These are phyloP conservation scores for Heliothis peltigera DNA, from an alignment of 2,888 invertebrate genomes.

Conservation along the genomic window DNA sequence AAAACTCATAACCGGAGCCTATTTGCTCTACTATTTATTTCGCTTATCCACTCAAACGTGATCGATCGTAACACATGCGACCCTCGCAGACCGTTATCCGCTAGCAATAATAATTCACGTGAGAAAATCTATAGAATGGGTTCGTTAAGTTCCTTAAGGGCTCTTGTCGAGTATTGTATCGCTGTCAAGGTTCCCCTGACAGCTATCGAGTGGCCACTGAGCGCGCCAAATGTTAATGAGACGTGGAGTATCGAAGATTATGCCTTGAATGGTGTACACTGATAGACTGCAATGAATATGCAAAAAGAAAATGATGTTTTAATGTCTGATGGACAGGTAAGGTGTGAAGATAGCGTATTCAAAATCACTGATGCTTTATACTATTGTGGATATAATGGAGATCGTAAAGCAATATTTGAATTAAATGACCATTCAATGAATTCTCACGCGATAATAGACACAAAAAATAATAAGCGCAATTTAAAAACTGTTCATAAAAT, in stretches of 20 bases:
- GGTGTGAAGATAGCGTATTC: conserved; percentile 38
- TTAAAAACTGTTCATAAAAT: conserved; percentile 8
- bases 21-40: conserved; percentile 30
- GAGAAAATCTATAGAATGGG: conserved; percentile 87
- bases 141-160: conserved; percentile 87
- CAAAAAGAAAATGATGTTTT: conserved; percentile 57
- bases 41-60: conserved; percentile 39
- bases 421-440: neutral
- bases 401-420: conserved; percentile 7
- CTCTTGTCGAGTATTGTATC: conserved; percentile 80
- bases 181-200: conserved; percentile 79
- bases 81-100: conserved; percentile 54
- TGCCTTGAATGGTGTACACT: conserved; percentile 57
- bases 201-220: conserved; percentile 74
- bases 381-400: conserved; percentile 7
- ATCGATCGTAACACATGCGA: conserved; percentile 56
- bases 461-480: conserved; percentile 2
- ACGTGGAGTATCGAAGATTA: conserved; percentile 58
- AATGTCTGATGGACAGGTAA: conserved; percentile 53
- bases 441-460: neutral
- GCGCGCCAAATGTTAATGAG: conserved; percentile 70
- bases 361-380: conserved; percentile 17
- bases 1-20: conserved; percentile 18
- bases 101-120: conserved; percentile 80
- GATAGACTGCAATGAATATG: conserved; percentile 63